A percentile compares a stretch with the other conserved stretches of the same genome.
These are phyloP conservation scores for Drepanosiphum platanoidis DNA, from an alignment of 2,888 invertebrate species.

Conservation along the genomic window DNA sequence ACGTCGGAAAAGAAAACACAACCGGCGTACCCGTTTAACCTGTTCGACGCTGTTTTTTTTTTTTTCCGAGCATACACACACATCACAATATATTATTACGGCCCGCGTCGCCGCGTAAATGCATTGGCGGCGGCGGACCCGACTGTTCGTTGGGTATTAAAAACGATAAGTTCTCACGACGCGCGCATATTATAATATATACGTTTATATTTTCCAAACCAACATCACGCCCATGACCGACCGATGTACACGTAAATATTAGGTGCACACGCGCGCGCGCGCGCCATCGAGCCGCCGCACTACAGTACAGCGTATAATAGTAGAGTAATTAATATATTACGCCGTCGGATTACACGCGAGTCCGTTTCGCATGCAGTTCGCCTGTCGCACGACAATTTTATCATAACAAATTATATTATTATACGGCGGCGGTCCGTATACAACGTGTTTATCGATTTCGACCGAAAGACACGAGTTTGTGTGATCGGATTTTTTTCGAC, in stretches of 20 bases:
- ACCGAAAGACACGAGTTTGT: too few species aligned
- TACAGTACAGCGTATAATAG: not conserved
- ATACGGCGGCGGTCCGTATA: too few species aligned
- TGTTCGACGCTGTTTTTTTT: constrained; percentile 52
- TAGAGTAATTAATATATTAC: not conserved
- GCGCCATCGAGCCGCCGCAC: not conserved
- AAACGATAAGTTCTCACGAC: constrained; percentile 1
- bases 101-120: not conserved
- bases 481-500: too few species aligned
- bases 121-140: not conserved
- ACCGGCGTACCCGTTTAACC: constrained; percentile 52
- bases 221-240: constrained; percentile 35
- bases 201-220: not conserved
- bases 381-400: too few species aligned
- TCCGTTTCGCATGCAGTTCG: too few species aligned
- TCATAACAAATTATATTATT: too few species aligned
- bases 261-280: too few species aligned
- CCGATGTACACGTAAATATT: not conserved
- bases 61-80: not conserved
- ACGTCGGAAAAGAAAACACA: not conserved
- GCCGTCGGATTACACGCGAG: too few species aligned
- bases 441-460: too few species aligned
- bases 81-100: not conserved
- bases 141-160: constrained; percentile 15
- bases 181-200: too few species aligned